Base-by-base conservation (phyloP, 2,797 vertebrate genomes). In the Adrianichthys oophorus region DNA sequence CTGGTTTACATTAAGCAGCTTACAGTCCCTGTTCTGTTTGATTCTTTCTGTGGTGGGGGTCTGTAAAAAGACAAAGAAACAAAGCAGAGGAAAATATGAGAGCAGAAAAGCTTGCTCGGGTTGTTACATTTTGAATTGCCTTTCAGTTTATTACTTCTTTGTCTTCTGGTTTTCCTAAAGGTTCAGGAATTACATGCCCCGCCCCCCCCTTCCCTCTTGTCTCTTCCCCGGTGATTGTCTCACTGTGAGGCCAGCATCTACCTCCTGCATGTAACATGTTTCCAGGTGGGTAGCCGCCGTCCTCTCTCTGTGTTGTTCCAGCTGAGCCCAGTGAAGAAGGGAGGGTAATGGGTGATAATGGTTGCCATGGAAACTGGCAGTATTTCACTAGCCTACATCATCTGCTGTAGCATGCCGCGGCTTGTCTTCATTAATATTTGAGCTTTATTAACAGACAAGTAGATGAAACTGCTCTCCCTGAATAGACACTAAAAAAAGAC, bases 291-390 rank as follows among this genome's bases (percentile, higher is more conserved):
- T 62, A 49, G 63, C 76, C 53, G 59, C 45, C 1, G 1, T 37
- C 63, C 41, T 18, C 75, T 68, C 56, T 59, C 68, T 67, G 16
- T 17, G 42, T 63, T 68, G 13, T 52, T 52, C 62, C 47, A 21
- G 57, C 78, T 53, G 55, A 79, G 59, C 68, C 65, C 56, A 74
- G 60, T 45, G 48, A 53, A 51, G 41, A 70, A 19, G 41, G 65
- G 61, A 41, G 13, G 29, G 59, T 40, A 49, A 23, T 12, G 74
- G 79, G 79, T 77, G 78, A 70, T 54, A 76, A 62, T 58, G 70
- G 91, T 91, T 87, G 67, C 85, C 84, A 90, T 91, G 85, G 90
- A 87, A 90, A 91, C 90, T 85, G 83, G 47, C 64, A 85, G 85
- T 82, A 80, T 82, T 76, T 85, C 68, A 57, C 72, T 47, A 26